A percentile compares a stretch with the other conserved stretches of the same genome.
These are phyloP conservation scores for Phortica okadai DNA, from an alignment of 2,888 invertebrate genomes.

Conservation along the genomic window DNA sequence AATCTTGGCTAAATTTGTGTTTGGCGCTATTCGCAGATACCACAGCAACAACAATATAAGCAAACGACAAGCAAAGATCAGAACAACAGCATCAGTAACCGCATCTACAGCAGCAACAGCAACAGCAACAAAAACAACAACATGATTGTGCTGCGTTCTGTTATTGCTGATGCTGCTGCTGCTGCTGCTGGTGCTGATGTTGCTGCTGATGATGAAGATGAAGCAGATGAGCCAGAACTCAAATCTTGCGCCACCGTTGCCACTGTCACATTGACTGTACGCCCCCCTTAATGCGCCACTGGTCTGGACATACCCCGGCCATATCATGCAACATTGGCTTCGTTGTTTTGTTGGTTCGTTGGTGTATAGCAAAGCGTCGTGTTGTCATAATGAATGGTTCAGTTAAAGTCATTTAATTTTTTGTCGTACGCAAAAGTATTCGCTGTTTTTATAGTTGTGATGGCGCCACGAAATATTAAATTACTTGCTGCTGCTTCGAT, in stretches of 20 bases:
- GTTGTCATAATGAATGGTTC: conserved; percentile 75
- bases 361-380: conserved; percentile 55
- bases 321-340: neutral
- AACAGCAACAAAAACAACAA: neutral
- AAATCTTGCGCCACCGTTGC: conserved; percentile 33
- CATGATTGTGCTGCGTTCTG: too few species aligned
- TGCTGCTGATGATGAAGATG: conserved; percentile 30
- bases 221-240: conserved; percentile 36
- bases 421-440: conserved; percentile 37
- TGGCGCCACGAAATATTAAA: conserved; percentile 76
- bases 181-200: conserved; percentile 30
- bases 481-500: conserved; percentile 67
- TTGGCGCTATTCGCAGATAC: conserved; percentile 58
- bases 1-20: conserved; percentile 70
- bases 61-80: conserved; percentile 41
- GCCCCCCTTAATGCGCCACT: conserved; percentile 19
- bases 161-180: too few species aligned
- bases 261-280: conserved; percentile 22
- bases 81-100: conserved; percentile 40
- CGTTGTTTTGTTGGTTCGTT: neutral
- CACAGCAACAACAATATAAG: conserved; percentile 12
- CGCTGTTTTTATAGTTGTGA: conserved; percentile 68
- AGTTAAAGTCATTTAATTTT: conserved; percentile 75
- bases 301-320: conserved; percentile 57
- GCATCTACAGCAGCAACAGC: conserved; percentile 3